phyloP scores from a whole-genome alignment of 2,888 invertebrate species.

The Cerceris rybyensis region DNA sequence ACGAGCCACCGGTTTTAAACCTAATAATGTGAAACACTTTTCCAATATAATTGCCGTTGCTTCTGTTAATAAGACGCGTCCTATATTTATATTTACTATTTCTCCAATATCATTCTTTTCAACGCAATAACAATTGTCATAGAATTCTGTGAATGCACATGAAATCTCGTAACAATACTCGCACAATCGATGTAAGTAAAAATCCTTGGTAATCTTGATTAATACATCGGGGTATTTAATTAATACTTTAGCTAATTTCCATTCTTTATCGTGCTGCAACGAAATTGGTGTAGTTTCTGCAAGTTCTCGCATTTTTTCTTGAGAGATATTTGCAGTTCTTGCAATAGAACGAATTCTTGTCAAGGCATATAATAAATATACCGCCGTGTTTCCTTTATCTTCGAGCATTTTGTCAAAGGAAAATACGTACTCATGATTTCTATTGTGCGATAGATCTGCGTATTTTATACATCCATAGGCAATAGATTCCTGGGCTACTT shows the following conservation, averaged over 20 bases:
- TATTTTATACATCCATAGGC: slow-evolving; percentile 99
- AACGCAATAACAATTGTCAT: slow-evolving; percentile 98
- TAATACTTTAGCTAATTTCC: slow-evolving; percentile 95
- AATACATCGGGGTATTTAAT: slow-evolving; percentile 94
- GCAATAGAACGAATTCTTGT: slow-evolving; percentile 97
- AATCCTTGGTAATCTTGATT: slow-evolving; percentile 90
- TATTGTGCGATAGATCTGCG: slow-evolving; percentile 96
- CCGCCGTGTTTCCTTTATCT: slow-evolving; percentile 99
- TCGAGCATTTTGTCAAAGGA: slow-evolving; percentile 99
- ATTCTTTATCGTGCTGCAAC: slow-evolving; percentile 95
- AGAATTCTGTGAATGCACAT: slow-evolving; percentile 97
- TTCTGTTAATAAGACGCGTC: slow-evolving; percentile 95
- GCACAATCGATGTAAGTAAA: slow-evolving; percentile 93
- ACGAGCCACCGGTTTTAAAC: slow-evolving; percentile 94
- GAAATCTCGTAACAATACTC: slow-evolving; percentile 97
- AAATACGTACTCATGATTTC: slow-evolving; percentile 97
- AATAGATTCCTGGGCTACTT: slow-evolving; percentile 92
- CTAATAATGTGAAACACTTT: slow-evolving; percentile 94
- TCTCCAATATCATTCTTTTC: slow-evolving; percentile 93
- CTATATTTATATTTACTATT: slow-evolving; percentile 91
- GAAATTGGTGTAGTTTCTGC: slow-evolving; percentile 85
- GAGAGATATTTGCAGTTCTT: slow-evolving; percentile 88
- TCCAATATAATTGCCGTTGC: slow-evolving; percentile 94
- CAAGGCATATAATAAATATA: slow-evolving; percentile 96
- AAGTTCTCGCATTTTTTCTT: slow-evolving; percentile 85